phyloP scores from a whole-genome alignment of 2,888 invertebrate genomes.

The Prionchulus punctatus region DNA sequence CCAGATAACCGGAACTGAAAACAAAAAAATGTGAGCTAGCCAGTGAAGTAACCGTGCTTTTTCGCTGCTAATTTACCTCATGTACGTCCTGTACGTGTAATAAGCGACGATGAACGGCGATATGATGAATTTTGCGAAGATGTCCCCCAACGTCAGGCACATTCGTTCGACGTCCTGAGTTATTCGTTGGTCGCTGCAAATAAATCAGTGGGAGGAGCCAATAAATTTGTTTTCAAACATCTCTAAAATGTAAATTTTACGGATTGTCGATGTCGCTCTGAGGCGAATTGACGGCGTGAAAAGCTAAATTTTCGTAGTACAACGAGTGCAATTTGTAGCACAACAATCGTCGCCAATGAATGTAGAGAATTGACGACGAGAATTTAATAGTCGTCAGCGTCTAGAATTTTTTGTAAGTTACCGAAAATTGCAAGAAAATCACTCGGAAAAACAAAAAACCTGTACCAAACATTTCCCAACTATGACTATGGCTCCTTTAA shows the following conservation, averaged over 20 bases:
- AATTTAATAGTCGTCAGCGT: constrained; percentile 37
- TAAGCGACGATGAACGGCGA: constrained; percentile 42
- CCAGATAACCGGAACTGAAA: constrained; percentile 41
- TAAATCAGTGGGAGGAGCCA: too few relatives aligned
- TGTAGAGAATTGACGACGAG: constrained; percentile 37
- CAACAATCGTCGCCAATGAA: constrained; percentile 39
- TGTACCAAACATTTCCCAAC: constrained; percentile 23
- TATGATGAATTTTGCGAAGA: constrained; percentile 35
- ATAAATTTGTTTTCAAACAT: too few relatives aligned
- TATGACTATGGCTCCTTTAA: constrained; percentile 32
- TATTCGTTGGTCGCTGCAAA: constrained; percentile 41
- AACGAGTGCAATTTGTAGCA: constrained; percentile 37
- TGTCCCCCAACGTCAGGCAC: constrained; percentile 36
- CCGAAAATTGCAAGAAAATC: constrained; percentile 14
- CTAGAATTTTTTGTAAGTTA: constrained; percentile 29
- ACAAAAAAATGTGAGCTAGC: not conserved
- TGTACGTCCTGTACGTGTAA: constrained; percentile 41
- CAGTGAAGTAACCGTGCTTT: constrained; percentile 13
- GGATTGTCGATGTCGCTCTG: constrained; percentile 40
- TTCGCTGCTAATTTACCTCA: too few relatives aligned
- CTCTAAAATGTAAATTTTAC: too few relatives aligned
- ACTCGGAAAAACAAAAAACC: constrained; percentile 14
- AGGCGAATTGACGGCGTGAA: constrained; percentile 39
- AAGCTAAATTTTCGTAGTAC: constrained; percentile 41
- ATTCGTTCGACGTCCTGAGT: constrained; percentile 42